These are phyloP conservation scores for Conus ventricosus DNA, from an alignment of 1,140 invertebrate genomes.

Conservation along the genomic window DNA sequence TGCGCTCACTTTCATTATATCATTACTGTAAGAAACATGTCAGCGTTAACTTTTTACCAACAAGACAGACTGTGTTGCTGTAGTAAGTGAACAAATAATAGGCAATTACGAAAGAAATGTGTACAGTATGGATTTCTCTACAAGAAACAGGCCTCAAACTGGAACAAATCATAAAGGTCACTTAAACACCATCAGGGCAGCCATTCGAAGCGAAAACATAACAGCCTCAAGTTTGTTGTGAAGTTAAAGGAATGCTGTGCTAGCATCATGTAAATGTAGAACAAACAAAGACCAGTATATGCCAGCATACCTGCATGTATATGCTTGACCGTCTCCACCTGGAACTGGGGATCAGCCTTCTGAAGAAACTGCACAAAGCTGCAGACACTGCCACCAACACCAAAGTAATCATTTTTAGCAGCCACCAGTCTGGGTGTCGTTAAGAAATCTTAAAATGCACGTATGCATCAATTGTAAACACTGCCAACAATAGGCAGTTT, in stretches of 20 bases:
- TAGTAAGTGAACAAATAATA: too few relatives aligned
- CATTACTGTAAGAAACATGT: too few relatives aligned
- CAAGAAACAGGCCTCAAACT: neutral
- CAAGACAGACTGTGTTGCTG: too few relatives aligned
- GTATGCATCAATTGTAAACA: neutral
- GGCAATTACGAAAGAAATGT: too few relatives aligned
- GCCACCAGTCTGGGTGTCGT: slow-evolving; percentile 80
- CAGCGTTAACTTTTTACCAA: too few relatives aligned
- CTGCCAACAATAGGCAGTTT: neutral
- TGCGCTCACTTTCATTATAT: too few relatives aligned
- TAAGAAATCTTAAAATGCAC: slow-evolving; percentile 37
- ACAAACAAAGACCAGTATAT: too few relatives aligned
- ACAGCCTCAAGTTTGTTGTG: too few relatives aligned
- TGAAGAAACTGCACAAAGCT: slow-evolving; percentile 21
- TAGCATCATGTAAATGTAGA: too few relatives aligned
- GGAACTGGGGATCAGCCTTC: neutral
- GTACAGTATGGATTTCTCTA: too few relatives aligned
- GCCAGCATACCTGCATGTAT: slow-evolving; percentile 8
- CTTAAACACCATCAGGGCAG: neutral
- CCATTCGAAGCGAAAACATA: neutral
- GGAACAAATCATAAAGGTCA: neutral
- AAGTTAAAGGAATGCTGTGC: too few relatives aligned
- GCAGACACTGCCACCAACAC: slow-evolving; percentile 85
- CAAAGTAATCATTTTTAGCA: slow-evolving; percentile 92
- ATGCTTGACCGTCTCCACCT: neutral